Conservation (phyloP, 53 echinoderm and acorn worm genomes). For the Patiria pectinifera region DNA sequence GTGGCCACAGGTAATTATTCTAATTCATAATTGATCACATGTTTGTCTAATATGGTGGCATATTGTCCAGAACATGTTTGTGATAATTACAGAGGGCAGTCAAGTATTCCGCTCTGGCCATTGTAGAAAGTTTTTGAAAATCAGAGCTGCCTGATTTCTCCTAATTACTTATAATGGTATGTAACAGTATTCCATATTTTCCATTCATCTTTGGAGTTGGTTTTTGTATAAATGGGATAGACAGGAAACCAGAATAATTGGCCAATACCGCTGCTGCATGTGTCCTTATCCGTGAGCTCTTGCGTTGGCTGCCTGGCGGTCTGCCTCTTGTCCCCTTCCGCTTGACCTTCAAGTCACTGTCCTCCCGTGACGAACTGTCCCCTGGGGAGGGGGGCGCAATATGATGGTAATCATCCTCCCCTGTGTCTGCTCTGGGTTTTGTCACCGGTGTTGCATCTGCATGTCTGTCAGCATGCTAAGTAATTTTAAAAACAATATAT, state of each 20-base stretch:
- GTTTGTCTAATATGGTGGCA: no score
- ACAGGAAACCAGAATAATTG: neutral
- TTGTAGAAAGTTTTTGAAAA: no score
- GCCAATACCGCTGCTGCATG: neutral
- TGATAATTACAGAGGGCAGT: no score
- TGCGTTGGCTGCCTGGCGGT: slow-evolving; percentile 56
- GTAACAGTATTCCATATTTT: no score
- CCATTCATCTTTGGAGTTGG: no score
- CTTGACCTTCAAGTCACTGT: slow-evolving; percentile 38
- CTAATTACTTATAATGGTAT: no score
- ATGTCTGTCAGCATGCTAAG: neutral
- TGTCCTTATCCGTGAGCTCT: slow-evolving; percentile 53
- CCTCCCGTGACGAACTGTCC: slow-evolving; percentile 35
- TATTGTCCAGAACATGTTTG: no score
- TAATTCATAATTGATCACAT: no score
- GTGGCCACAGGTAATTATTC: no score
- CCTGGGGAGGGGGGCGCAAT: slow-evolving; percentile 63
- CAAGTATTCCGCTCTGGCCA: no score
- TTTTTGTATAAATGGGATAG: neutral
- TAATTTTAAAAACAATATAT: neutral
- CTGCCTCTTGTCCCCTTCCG: slow-evolving; percentile 67
- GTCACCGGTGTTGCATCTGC: neutral
- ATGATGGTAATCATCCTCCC: slow-evolving; percentile 26
- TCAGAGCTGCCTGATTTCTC: no score
- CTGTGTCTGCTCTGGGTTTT: slow-evolving; percentile 16